These are phyloP conservation scores for Spermophilus dauricus DNA, from an alignment of 2,113 vertebrate genomes.

Conservation along the genomic window DNA sequence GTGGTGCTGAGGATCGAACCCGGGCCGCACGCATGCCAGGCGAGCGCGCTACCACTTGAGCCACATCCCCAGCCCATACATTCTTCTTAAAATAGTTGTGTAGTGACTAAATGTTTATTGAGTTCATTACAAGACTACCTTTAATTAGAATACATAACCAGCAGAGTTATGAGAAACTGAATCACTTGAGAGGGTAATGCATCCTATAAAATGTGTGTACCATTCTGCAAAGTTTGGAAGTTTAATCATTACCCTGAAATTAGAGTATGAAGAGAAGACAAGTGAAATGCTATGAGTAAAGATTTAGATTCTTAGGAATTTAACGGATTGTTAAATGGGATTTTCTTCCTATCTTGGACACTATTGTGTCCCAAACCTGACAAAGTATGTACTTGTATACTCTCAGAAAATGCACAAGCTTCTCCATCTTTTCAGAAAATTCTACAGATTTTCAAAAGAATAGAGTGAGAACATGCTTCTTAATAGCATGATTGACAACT, in stretches of 20 bases:
- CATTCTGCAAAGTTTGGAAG: constrained; percentile 54
- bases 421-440: background rate
- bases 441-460: background rate
- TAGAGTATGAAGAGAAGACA: constrained; percentile 56
- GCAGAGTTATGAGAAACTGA: background rate
- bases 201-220: constrained; percentile 42
- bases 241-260: constrained; percentile 61
- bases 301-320: constrained; percentile 22
- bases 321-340: constrained; percentile 24
- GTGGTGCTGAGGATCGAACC: too few relatives aligned
- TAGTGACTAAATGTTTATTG: constrained; percentile 41
- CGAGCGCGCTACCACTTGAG: too few relatives aligned
- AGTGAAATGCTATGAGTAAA: background rate
- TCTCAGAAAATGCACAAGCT: background rate
- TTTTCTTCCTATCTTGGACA: constrained; percentile 46
- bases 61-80: background rate
- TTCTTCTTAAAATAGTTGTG: constrained; percentile 58
- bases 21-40: too few relatives aligned
- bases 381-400: background rate
- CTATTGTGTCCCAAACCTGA: background rate
- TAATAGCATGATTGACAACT: background rate
- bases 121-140: constrained; percentile 57
- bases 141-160: constrained; percentile 57
- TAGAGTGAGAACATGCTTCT: background rate
- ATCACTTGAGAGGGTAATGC: background rate